Base-by-base conservation (phyloP, 2,888 invertebrate species). In the Drosophila colorata region DNA sequence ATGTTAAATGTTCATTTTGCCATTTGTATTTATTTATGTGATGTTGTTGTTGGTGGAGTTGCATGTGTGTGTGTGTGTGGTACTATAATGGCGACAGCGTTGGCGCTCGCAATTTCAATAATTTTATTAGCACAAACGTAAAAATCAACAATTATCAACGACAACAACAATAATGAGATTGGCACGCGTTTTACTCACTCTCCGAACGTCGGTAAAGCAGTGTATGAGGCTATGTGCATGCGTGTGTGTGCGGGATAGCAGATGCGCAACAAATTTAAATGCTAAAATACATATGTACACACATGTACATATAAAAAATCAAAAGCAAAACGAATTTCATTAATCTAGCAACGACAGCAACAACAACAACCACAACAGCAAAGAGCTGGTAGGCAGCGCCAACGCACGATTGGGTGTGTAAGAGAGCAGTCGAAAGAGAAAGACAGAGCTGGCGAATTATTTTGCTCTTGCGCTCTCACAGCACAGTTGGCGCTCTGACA, bases 191-290 rank as follows among this genome's bases (percentile, higher is more conserved):
- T 52, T 41, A 25, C 43, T 28, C 58, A 46, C 28, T 44, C 20
- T 28, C 14, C 35, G 9, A 25, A 37, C 4, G 28, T 28, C 28
- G 28, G 28, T 9, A 28, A 28, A 28, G 28, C 28, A 28, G 28
- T 48, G 23, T 46, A 31, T 20, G n/a, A n/a, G n/a, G n/a, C n/a
- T n/a, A 2, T 31, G 28, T 31, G 6, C 28, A 20, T 38, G 23
- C 56, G 53, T 67, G 60, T 65, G 46, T 46, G 31, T 35, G 64
- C 53, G 51, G 28, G 46, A 28, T 55, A 55, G 58, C 74, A 74
- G 74, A 74, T 74, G 74, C 74, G 74, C 74, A 74, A 74, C 74
- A 74, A 74, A 74, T 70, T 74, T 66, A 70, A 74, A 61, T 61
- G 57, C 58, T 55, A 14, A 57, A 67, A 59, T 53, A 35, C 28